These are phyloP conservation scores for Pomacea canaliculata DNA, from an alignment of 2,888 invertebrate genomes.

Conservation along the genomic window DNA sequence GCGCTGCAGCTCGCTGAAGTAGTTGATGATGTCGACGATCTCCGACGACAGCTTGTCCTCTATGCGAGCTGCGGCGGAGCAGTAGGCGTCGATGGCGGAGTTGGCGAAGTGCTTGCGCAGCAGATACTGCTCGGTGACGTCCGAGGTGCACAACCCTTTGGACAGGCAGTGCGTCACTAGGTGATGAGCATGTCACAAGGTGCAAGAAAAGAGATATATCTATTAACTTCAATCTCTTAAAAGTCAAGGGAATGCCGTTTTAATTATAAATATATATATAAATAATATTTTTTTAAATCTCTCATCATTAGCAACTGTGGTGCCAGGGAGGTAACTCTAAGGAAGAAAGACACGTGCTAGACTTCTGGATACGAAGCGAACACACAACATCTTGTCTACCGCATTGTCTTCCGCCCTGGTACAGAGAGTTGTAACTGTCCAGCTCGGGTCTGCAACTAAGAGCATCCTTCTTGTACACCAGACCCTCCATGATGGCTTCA, in stretches of 20 bases:
- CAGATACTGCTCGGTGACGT: constrained; percentile 40
- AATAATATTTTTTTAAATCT: no score
- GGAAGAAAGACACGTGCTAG: no score
- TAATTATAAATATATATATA: no score
- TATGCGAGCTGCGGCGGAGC: constrained; percentile 37
- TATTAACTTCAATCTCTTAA: no score
- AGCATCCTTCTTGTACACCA: constrained; percentile 37
- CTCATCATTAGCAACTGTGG: no score
- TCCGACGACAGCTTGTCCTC: constrained; percentile 47
- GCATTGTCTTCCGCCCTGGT: constrained; percentile 42
- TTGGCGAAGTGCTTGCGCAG: constrained; percentile 50
- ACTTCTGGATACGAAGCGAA: no score
- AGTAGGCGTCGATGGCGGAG: constrained; percentile 45
- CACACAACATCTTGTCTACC: constrained; percentile 29
- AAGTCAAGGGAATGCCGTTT: no score
- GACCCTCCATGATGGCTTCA: constrained; percentile 50
- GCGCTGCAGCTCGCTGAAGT: constrained; percentile 37
- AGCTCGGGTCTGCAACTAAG: constrained; percentile 46
- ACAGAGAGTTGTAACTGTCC: constrained; percentile 38
- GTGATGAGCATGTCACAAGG: no score
- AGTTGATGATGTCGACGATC: constrained; percentile 41
- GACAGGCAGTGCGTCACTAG: not conserved
- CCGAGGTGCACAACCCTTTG: constrained; percentile 51
- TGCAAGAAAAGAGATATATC: no score
- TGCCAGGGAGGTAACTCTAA: no score